Base-by-base conservation (phyloP, 2,888 invertebrate genomes). In the Gnatocerus cornutus region DNA sequence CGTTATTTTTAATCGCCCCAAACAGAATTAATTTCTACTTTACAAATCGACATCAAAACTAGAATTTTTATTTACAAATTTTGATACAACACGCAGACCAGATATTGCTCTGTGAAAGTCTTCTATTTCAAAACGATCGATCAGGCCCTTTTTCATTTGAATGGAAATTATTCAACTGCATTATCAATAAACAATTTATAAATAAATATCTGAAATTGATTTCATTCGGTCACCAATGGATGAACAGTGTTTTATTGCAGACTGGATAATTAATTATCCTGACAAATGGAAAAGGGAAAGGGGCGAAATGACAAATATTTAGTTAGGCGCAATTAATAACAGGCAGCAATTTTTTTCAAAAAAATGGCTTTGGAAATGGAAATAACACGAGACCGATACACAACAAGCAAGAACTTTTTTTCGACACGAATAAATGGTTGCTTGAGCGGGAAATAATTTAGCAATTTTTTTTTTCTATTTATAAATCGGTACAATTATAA, bases 31-130 rank as follows among this genome's bases (percentile, higher is more conserved):
- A 62, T 68, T 55, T 67, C 70, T 72, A 66, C 69, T 71, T 73
- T 73, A 73, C 68, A 72, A 74, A 72, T 71, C 68, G 76, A 76
- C 76, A 76, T 68, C 69, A 62, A 72, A 64, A 71, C 68, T 58
- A 64, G 14, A 55, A 59, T 59, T 64, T 68, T 69, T 59, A 69
- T 71, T 10, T 71, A 68, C 68, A 68, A 55, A 39, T 64, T 65
- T 53, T 30, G 14, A 43, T 43, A 65, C 29, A 56, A 70, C 71
- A 71, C 63, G 61, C 41, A 71, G 71, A 71, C 71, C 71, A 71
- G 68, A 55, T 68, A 71, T 71, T 71, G 68, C 71, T 71, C 13
- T 62, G 16, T 67, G 10, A 27, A 69, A 63, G 61, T 68, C 48
- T 66, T 66, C 29, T 48, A 48, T 55, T 8, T 41, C 52, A 37